Percentiles rank a stretch among this genome's conserved stretches.
These are phyloP conservation scores for Bryconaethiops microstoma DNA, from an alignment of 2,797 vertebrate species.

Conservation along the genomic window DNA sequence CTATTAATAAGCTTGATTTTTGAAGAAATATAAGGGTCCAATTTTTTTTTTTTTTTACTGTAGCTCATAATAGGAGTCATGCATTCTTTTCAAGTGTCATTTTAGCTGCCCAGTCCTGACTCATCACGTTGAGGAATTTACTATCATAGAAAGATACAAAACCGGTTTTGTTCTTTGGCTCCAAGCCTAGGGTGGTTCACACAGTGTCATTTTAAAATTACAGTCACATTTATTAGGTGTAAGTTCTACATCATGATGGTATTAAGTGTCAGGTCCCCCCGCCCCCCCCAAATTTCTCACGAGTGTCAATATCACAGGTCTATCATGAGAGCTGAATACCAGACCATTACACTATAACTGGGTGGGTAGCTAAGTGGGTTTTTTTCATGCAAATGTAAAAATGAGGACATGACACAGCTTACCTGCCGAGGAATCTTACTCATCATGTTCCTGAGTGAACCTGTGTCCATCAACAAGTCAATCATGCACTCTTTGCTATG, in stretches of 20 bases:
- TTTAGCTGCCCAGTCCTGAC: slow-evolving; percentile 25
- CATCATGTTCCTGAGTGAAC: slow-evolving; percentile 49
- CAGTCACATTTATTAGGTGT: slow-evolving; percentile 21
- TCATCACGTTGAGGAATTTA: slow-evolving; percentile 19
- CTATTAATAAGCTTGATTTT: background rate
- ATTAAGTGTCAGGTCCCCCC: slow-evolving; percentile 1
- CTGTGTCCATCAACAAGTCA: background rate
- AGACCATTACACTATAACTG: background rate
- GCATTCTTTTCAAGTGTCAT: background rate
- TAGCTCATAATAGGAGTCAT: background rate
- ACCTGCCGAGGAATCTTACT: slow-evolving; percentile 62
- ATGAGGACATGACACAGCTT: slow-evolving; percentile 49
- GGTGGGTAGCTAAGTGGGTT: background rate
- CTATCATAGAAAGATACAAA: background rate
- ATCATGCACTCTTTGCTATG: background rate
- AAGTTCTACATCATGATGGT: background rate
- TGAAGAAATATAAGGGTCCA: background rate
- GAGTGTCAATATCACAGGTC: background rate
- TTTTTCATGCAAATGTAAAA: slow-evolving; percentile 29
- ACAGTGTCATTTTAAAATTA: background rate
- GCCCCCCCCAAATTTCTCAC: background rate
- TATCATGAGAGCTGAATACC: background rate
- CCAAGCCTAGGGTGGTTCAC: slow-evolving; percentile 20
- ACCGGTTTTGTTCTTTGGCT: slow-evolving; percentile 28
- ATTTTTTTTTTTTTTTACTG: too few relatives aligned